Evolutionary conservation across 2,113 vertebrate genomes (phyloP), one percentile per base, ranked within the genome.

Genomic region (Balaeniceps rex): DNA sequence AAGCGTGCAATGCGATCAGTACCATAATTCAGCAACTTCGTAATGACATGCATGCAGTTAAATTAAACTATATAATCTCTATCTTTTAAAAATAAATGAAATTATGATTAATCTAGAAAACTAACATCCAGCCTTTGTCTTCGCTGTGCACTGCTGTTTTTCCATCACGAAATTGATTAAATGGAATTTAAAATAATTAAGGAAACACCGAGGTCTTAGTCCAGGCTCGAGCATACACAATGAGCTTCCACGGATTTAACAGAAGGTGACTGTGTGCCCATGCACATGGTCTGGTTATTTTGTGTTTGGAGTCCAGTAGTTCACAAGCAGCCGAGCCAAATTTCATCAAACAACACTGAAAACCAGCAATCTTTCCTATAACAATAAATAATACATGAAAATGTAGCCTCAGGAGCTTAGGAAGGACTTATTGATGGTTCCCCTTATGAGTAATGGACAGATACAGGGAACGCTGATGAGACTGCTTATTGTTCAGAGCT

Each of bases 381-480:
- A 61, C 36, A 82, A 91, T 96, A 97, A 91, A 87, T 93, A 94
- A 92, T 90, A 93, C 60, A 97, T 71, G 81, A 89, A 92, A 88
- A 93, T 14, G 17, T 84, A 89, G 90, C 80, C 83, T 94, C 86
- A 22, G 88, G 88, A 93, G 79, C 72, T 93, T 93, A 63, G 88
- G 46, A 92, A 94, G 72, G 77, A 83, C 76, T 96, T 96, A 96
- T 16, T 92, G 90, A 96, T 86, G 95, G 85, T 42, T 94, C 28
- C 33, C 60, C 68, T 92, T 92, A 63, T 42, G 71, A 96, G 81
- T 44, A 92, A 88, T 52, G 58, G 47, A 64, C 71, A 88, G 77
- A 71, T 52, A 86, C 0, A 52, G 28, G 87, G 83, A 89, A 82
- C 7, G 9, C 21, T 81, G 92, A 90, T 65, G 83, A 87, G 74